These are phyloP conservation scores for Hirudo medicinalis DNA, from an alignment of 1,140 invertebrate genomes.

Conservation along the genomic window DNA sequence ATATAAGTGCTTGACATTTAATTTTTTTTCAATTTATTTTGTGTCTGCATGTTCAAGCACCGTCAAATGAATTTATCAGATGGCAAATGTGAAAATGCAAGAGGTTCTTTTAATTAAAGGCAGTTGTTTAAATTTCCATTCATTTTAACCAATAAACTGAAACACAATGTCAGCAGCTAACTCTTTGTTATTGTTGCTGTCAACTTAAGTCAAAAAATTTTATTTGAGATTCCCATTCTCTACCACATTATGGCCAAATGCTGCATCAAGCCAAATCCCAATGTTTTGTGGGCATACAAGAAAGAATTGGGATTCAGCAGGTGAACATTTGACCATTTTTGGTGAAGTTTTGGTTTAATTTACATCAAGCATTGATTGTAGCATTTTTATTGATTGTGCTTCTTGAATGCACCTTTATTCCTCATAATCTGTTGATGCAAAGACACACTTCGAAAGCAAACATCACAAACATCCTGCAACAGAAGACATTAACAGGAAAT, in stretches of 20 bases:
- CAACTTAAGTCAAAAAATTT: neutral
- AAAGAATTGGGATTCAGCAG: slow-evolving; percentile 85
- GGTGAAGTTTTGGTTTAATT: neutral
- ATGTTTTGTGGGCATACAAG: slow-evolving; percentile 96
- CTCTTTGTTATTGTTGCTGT: neutral
- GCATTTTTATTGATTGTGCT: neutral
- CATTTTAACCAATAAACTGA: neutral
- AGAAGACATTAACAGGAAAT: neutral
- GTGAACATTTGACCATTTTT: slow-evolving; percentile 38
- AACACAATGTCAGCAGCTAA: neutral
- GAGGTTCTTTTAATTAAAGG: neutral
- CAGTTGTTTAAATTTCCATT: neutral
- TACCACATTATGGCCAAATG: slow-evolving; percentile 95
- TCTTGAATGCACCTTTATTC: neutral
- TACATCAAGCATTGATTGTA: neutral
- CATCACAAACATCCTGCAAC: neutral
- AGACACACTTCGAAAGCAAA: neutral
- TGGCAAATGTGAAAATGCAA: neutral
- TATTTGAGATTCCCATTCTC: slow-evolving; percentile 67
- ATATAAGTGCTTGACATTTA: slow-evolving; percentile 7
- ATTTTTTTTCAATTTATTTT: slow-evolving; percentile 15
- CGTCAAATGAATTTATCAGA: slow-evolving; percentile 14
- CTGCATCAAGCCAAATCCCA: slow-evolving; percentile 71
- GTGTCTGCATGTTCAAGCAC: slow-evolving; percentile 11
- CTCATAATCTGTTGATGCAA: neutral